Conservation (phyloP, 2,888 invertebrate species). For the Galeopsomyia nigrocyanea region DNA sequence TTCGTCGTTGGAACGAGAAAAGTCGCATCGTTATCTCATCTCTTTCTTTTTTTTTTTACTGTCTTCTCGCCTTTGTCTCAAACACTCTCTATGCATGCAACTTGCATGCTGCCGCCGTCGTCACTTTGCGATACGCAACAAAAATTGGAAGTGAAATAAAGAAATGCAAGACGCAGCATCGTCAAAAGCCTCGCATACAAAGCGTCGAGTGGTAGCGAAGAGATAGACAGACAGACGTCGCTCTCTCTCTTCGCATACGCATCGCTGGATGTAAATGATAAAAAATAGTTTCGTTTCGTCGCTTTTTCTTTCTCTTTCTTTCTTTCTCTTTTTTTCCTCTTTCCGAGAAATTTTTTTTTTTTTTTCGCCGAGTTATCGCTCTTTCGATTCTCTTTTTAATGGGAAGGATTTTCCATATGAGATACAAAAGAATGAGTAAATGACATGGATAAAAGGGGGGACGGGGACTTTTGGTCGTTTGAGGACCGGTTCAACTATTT, state of each 20-base stretch:
- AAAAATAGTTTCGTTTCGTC: constrained; percentile 49
- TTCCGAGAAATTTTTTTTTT: neutral
- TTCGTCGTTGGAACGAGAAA: constrained; percentile 22
- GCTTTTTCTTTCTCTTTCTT: constrained; percentile 10
- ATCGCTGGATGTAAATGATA: constrained; percentile 49
- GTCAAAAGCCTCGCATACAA: constrained; percentile 12
- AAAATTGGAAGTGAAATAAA: constrained; percentile 9
- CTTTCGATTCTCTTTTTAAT: neutral
- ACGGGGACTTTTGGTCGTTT: constrained; percentile 28
- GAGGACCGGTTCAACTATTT: constrained; percentile 25
- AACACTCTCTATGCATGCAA: no score
- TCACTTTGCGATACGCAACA: neutral
- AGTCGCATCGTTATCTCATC: constrained; percentile 12
- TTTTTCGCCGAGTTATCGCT: neutral
- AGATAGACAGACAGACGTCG: neutral
- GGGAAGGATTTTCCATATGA: constrained; percentile 6
- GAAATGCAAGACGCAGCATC: constrained; percentile 18
- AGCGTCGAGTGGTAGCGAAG: neutral
- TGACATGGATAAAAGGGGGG: neutral
- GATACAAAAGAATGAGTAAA: neutral
- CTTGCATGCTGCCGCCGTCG: no score
- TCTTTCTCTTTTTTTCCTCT: no score
- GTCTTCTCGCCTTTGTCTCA: neutral
- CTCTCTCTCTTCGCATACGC: constrained; percentile 26
- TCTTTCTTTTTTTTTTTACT: no score